These are phyloP conservation scores for Peucedramus taeniatus DNA, from an alignment of 2,113 vertebrate genomes.

Conservation along the genomic window DNA sequence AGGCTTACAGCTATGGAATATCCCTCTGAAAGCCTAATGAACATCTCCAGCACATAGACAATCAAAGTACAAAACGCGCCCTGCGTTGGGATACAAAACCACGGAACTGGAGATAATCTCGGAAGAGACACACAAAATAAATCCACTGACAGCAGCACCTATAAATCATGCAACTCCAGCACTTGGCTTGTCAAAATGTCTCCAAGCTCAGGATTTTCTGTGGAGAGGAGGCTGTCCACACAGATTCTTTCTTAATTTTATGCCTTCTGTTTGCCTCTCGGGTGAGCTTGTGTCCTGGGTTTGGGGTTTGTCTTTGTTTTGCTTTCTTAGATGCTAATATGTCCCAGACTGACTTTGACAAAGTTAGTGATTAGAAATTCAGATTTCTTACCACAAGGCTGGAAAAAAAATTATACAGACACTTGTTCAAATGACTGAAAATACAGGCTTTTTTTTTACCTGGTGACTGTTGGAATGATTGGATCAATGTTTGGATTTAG, in stretches of 20 bases:
- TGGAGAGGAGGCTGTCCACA: neutral
- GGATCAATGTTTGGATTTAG: neutral
- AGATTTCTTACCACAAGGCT: neutral
- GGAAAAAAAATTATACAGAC: neutral
- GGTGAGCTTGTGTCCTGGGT: neutral
- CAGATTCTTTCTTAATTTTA: constrained; percentile 18
- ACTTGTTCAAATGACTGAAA: neutral
- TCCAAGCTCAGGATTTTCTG: constrained; percentile 16
- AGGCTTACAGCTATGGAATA: constrained; percentile 84
- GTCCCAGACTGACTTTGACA: neutral
- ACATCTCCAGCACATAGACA: constrained; percentile 75
- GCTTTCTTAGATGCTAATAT: neutral
- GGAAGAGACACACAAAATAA: constrained; percentile 12
- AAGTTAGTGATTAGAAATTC: neutral
- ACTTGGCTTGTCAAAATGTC: constrained; percentile 6
- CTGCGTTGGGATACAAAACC: constrained; percentile 35
- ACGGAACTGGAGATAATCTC: constrained; percentile 27
- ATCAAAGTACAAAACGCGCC: constrained; percentile 69
- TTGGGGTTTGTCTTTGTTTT: neutral
- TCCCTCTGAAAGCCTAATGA: constrained; percentile 79
- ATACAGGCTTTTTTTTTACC: neutral
- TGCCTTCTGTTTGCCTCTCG: neutral
- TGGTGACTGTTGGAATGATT: neutral
- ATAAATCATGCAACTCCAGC: neutral
- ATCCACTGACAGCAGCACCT: constrained; percentile 33